These are phyloP conservation scores for Sebastes minor DNA, from an alignment of 2,797 vertebrate species.

Conservation along the genomic window DNA sequence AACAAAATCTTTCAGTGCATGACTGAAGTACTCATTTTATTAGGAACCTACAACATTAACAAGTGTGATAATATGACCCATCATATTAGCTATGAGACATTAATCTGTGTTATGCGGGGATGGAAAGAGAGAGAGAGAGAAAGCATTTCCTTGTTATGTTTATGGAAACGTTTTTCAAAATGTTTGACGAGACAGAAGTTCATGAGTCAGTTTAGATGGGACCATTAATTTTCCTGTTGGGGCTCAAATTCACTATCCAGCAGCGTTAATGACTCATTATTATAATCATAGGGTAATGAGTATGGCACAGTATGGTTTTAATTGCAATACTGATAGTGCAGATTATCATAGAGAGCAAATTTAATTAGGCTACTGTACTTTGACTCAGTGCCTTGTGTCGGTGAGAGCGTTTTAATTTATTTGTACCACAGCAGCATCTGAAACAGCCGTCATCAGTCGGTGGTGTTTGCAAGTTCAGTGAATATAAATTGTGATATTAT, in stretches of 20 bases:
- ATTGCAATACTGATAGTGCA: slow-evolving; percentile 37
- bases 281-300: slow-evolving; percentile 59
- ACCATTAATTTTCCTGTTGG: slow-evolving; percentile 50
- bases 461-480: neutral
- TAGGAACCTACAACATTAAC: neutral
- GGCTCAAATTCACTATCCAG: slow-evolving; percentile 37
- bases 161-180: slow-evolving; percentile 18
- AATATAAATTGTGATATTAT: neutral
- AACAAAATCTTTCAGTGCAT: neutral
- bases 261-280: slow-evolving; percentile 59
- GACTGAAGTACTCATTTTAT: neutral
- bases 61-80: neutral
- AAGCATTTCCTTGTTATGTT: slow-evolving; percentile 2
- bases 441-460: neutral
- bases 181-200: slow-evolving; percentile 30
- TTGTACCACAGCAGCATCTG: slow-evolving; percentile 19
- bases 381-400: slow-evolving; percentile 19
- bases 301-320: slow-evolving; percentile 46
- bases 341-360: slow-evolving; percentile 49
- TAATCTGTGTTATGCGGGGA: neutral
- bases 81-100: slow-evolving; percentile 3
- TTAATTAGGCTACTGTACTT: slow-evolving; percentile 53
- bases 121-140: neutral
- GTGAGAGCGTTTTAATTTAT: slow-evolving; percentile 26
- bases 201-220: slow-evolving; percentile 31